Conservation (phyloP, 2,113 vertebrate genomes). For the Ceuthmochares aereus region DNA sequence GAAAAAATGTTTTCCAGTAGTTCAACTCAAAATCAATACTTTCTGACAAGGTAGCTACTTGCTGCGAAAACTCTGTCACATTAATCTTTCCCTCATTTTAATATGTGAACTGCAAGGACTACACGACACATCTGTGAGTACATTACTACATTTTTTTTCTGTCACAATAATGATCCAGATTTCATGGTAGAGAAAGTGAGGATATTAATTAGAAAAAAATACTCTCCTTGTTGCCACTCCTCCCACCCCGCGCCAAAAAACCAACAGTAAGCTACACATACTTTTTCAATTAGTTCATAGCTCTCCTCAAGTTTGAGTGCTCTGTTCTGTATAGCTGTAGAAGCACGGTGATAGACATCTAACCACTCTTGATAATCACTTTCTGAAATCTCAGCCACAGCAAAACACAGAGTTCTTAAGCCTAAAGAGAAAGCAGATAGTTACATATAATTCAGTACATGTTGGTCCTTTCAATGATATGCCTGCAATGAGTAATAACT, state of each 20-base stretch:
- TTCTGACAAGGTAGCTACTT: not conserved
- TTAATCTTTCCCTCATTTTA: not conserved
- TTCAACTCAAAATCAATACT: accelerated
- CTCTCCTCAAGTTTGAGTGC: slow-evolving; percentile 94
- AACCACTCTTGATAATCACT: slow-evolving; percentile 92
- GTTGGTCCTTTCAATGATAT: not conserved
- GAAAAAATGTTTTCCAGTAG: not conserved
- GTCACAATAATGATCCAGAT: not conserved
- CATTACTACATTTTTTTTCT: not conserved
- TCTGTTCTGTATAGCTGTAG: slow-evolving; percentile 91
- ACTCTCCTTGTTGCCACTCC: accelerated
- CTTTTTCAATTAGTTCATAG: slow-evolving; percentile 97
- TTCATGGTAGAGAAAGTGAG: not conserved
- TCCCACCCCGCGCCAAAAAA: no score
- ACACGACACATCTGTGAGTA: not conserved
- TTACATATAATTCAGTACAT: not conserved
- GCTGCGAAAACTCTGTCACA: not conserved
- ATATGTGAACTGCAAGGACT: not conserved
- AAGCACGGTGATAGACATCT: slow-evolving; percentile 85
- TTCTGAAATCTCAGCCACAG: slow-evolving; percentile 92
- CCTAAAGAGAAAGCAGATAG: slow-evolving; percentile 73
- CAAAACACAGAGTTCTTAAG: slow-evolving; percentile 93
- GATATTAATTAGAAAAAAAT: not conserved
- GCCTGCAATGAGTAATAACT: not conserved
- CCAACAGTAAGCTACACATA: slow-evolving; percentile 46